A percentile compares a stretch with the other conserved stretches of the same genome.
phyloP scores from a whole-genome alignment of 92 coral and sea anemone species.

The Plumapathes pennacea region DNA sequence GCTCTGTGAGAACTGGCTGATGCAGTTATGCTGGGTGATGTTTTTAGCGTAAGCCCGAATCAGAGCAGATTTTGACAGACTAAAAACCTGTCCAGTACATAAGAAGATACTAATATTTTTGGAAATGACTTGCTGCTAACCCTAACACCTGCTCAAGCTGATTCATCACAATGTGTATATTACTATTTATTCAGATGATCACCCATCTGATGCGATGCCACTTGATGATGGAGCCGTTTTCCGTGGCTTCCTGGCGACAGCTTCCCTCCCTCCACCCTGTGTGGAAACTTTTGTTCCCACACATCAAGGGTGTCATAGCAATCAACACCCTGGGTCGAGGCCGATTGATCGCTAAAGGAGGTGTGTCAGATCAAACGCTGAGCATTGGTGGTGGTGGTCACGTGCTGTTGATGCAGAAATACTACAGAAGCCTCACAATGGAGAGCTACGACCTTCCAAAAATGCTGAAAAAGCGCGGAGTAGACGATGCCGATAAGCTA shows the following conservation, averaged over 20 bases:
- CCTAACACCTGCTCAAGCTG: too few species aligned
- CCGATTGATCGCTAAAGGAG: slow-evolving; percentile 30
- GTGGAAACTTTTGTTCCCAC: slow-evolving; percentile 36
- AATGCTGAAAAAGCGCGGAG: slow-evolving; percentile 48
- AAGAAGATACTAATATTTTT: too few species aligned
- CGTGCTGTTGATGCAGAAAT: slow-evolving; percentile 10
- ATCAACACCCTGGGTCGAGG: slow-evolving; percentile 39
- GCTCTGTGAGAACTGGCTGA: too few species aligned
- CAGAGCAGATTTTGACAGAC: too few species aligned
- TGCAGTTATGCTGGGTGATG: too few species aligned
- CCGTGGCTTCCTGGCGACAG: slow-evolving; percentile 38
- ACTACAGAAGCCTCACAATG: slow-evolving; percentile 15
- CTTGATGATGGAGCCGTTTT: slow-evolving; percentile 42
- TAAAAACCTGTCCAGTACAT: too few species aligned
- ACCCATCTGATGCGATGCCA: slow-evolving; percentile 44
- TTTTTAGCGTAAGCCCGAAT: too few species aligned
- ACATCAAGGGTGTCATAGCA: slow-evolving; percentile 34
- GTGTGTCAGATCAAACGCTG: slow-evolving; percentile 21
- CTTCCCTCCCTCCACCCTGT: slow-evolving; percentile 37
- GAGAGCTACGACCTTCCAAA: slow-evolving; percentile 33
- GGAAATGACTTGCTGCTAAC: too few species aligned
- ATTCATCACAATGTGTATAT: too few species aligned
- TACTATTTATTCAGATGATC: slow-evolving; percentile 17
- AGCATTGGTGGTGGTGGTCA: slow-evolving; percentile 46
- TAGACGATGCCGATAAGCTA: slow-evolving; percentile 40